A percentile compares a stretch with the other conserved stretches of the same genome.
phyloP scores from a whole-genome alignment of 1,140 invertebrate genomes.

The Eufriesea mexicana region DNA sequence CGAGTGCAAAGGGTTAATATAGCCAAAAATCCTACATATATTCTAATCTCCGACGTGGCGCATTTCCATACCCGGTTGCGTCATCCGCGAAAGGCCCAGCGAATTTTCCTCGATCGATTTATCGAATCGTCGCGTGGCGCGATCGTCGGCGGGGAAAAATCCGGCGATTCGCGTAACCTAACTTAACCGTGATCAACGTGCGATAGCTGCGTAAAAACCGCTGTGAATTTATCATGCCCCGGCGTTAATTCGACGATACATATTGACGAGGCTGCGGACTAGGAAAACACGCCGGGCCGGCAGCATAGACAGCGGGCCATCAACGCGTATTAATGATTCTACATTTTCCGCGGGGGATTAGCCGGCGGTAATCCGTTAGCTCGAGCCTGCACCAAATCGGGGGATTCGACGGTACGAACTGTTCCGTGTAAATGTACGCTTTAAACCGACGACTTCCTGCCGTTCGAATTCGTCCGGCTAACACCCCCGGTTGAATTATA shows the following conservation, averaged over 20 bases:
- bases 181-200: neutral
- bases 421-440: conserved; percentile 27
- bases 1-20: too few species aligned
- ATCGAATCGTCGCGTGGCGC: too few species aligned
- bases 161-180: too few species aligned
- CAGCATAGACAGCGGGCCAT: conserved; percentile 18
- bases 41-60: too few species aligned
- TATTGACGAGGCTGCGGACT: conserved; percentile 13
- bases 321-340: conserved; percentile 50
- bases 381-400: conserved; percentile 23
- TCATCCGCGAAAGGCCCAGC: too few species aligned
- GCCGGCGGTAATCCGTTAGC: conserved; percentile 56
- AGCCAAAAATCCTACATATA: too few species aligned
- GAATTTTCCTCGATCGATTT: too few species aligned
- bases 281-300: conserved; percentile 16
- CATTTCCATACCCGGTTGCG: too few species aligned
- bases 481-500: neutral
- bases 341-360: conserved; percentile 56
- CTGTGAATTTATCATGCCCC: neutral
- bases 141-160: too few species aligned
- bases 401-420: conserved; percentile 1
- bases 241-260: conserved; percentile 2
- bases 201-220: neutral
- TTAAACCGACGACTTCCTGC: conserved; percentile 25
- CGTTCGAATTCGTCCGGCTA: neutral